Evolutionary conservation across 2,113 vertebrate genomes (phyloP).

Genomic region (Astur gentilis): DNA sequence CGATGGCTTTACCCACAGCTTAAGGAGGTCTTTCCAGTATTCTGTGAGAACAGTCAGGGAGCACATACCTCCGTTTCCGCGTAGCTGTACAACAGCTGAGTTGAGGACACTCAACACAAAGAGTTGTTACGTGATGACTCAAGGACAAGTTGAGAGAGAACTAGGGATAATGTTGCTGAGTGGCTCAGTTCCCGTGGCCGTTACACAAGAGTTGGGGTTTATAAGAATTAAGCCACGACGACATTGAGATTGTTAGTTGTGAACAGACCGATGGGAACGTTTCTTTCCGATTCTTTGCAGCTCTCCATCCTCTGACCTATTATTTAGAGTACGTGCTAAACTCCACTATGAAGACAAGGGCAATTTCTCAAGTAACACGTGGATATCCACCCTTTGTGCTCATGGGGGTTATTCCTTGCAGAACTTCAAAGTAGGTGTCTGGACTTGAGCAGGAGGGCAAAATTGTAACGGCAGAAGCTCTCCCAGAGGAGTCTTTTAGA

Average conservation of each 20-base stretch:
- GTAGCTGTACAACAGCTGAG: background rate
- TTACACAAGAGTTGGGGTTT: background rate
- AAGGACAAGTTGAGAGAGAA: background rate
- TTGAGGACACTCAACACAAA: background rate
- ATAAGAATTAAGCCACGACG: background rate
- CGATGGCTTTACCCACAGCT: background rate
- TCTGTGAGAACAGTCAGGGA: background rate
- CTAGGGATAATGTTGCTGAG: background rate
- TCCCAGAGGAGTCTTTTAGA: background rate
- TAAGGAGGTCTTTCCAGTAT: background rate
- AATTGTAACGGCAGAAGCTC: background rate
- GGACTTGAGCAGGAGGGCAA: background rate
- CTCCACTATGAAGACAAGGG: background rate
- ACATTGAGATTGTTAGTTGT: background rate
- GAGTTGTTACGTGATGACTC: background rate
- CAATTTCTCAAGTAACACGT: background rate
- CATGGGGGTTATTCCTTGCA: background rate
- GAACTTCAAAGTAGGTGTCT: background rate
- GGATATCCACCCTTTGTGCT: background rate
- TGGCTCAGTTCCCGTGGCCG: background rate
- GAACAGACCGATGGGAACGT: background rate
- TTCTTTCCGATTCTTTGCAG: background rate
- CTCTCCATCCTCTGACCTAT: background rate
- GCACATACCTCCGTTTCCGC: fast-evolving
- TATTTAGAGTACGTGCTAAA: background rate